Conservation (phyloP, 2,797 vertebrate genomes). For the Pteronotus mesoamericanus region DNA sequence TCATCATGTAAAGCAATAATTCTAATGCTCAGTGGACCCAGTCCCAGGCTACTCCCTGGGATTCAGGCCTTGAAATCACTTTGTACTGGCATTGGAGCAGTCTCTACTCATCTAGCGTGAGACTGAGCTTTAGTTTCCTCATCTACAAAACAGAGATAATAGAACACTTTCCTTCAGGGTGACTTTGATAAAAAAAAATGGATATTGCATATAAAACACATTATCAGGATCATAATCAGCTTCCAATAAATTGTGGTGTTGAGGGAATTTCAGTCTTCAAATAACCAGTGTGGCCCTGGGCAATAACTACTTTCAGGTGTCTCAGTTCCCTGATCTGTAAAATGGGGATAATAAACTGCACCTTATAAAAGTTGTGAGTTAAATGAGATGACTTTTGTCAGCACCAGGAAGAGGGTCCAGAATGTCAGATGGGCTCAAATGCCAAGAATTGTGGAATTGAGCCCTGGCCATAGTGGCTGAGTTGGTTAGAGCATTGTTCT, state of each 20-base stretch:
- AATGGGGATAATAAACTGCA: background rate
- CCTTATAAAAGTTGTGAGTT: background rate
- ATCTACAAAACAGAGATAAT: background rate
- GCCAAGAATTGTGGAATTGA: background rate
- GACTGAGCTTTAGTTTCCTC: background rate
- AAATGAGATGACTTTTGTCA: background rate
- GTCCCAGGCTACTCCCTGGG: background rate
- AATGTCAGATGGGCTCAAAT: background rate
- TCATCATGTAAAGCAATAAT: background rate
- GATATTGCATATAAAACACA: background rate
- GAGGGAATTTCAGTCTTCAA: background rate
- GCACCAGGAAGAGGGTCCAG: background rate
- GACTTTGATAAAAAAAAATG: background rate
- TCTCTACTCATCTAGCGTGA: background rate
- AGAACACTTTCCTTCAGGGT: background rate
- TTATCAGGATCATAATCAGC: background rate
- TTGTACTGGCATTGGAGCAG: background rate
- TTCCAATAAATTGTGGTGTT: background rate
- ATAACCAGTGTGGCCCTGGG: background rate
- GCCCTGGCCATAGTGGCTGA: too few species aligned
- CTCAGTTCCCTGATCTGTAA: background rate
- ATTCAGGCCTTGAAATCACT: background rate
- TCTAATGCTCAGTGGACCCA: background rate
- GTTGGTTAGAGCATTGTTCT: too few species aligned
- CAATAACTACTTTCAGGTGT: background rate